Evolutionary conservation across 2,888 invertebrate species (phyloP), one percentile per base, ranked within the genome.

Genomic region (Protonemura montana): DNA sequence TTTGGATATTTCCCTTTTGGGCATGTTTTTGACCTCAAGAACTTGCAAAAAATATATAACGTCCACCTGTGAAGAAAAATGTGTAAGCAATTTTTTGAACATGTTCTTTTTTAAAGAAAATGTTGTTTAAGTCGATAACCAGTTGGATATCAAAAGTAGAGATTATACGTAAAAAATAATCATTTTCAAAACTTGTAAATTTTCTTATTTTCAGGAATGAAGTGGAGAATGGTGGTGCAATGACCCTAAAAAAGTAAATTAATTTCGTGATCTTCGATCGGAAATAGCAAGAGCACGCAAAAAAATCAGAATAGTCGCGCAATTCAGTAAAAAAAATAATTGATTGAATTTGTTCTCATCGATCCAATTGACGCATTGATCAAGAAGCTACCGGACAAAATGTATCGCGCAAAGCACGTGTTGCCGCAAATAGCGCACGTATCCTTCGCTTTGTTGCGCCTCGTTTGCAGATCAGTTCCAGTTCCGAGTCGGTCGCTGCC

Each of bases 311-410:
- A 13, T 2, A 59, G 59, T 21, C 59, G 59, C 7, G 21, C 59
- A 59, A 59, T 16, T 16, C 13, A 3, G 21, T 1, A 3, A 10
- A 59, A 21, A 10, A 59, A 59, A 21, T 59, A 59, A 59, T 59
- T 59, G 59, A 59, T 59, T 59, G 59, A 59, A 59, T 59, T 59
- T 59, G 13, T 59, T 59, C 59, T 59, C 59, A 59, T 59, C n/a
- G n/a, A n/a, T n/a, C 59, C 59, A 59, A 59, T 59, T 59, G 59
- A 59, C 59, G 59, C 16, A 21, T 59, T 59, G 59, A 21, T 21
- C 59, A 21, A 21, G 6, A 41, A 41, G 59, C 59, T 59, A 21
- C 16, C 59, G 59, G 59, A 59, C 21, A 10, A 2, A 21, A 13
- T 59, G 35, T 35, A 35, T 35, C 35, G 35, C n/a, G 59, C 59